phyloP scores from a whole-genome alignment of 2,888 invertebrate genomes.

The Apodemia zela region DNA sequence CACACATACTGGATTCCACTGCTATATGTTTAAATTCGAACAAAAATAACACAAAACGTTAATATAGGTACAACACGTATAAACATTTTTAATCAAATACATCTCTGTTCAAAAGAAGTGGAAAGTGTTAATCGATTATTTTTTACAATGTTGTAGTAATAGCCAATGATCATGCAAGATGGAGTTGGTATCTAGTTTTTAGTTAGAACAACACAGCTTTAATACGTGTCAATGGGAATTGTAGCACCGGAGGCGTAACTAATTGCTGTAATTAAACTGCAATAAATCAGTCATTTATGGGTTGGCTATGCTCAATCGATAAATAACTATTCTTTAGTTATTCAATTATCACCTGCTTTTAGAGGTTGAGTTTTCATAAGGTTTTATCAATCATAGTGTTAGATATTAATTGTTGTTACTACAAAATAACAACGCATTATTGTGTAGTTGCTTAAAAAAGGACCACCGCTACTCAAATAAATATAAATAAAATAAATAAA shows the following conservation, averaged over 20 bases:
- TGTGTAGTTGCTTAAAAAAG: no score
- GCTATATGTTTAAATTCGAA: no score
- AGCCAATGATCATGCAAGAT: slow-evolving; percentile 38
- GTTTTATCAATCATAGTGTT: background rate
- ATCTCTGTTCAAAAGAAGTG: slow-evolving; percentile 27
- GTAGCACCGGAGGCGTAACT: slow-evolving; percentile 56
- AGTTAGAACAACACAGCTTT: slow-evolving; percentile 32
- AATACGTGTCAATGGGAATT: slow-evolving; percentile 41
- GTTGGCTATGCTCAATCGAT: slow-evolving; percentile 30
- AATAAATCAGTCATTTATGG: slow-evolving; percentile 60
- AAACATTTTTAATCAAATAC: slow-evolving; percentile 12
- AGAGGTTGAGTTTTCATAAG: slow-evolving; percentile 25
- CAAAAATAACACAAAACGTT: no score
- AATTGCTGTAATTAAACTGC: slow-evolving; percentile 63
- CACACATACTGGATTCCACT: no score
- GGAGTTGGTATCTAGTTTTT: slow-evolving; percentile 33
- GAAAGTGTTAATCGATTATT: slow-evolving; percentile 36
- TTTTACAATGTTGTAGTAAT: slow-evolving; percentile 34
- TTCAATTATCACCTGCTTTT: slow-evolving; percentile 29
- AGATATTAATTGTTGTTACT: background rate
- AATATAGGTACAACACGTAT: background rate
- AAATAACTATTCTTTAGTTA: slow-evolving; percentile 26
- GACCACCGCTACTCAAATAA: no score
- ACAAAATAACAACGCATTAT: no score
- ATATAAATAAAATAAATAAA: no score